phyloP scores from a whole-genome alignment of 2,113 vertebrate species.

The Heptranchias perlo region DNA sequence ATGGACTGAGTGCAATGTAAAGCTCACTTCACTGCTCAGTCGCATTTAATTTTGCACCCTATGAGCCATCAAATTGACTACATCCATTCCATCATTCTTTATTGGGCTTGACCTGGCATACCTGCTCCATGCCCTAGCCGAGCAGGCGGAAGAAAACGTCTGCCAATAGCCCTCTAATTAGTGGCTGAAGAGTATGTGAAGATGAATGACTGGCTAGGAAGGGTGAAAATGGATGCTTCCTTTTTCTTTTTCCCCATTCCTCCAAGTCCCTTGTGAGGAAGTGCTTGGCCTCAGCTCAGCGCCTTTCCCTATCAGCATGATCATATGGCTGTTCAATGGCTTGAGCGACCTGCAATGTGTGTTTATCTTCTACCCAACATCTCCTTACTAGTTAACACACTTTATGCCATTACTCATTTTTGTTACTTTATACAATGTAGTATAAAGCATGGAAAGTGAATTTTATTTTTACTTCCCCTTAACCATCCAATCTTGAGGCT shows the following conservation, averaged over 20 bases:
- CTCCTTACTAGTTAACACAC: neutral
- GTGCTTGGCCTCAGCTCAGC: neutral
- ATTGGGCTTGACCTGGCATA: neutral
- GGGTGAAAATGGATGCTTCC: neutral
- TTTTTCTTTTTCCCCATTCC: neutral
- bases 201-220: neutral
- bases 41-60: neutral
- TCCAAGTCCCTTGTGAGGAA: neutral
- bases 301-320: neutral
- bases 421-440: neutral
- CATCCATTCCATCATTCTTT: neutral
- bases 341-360: neutral
- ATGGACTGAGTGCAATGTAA: neutral
- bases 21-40: neutral
- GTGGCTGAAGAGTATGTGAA: neutral
- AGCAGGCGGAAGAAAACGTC: neutral
- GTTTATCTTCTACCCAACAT: neutral
- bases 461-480: neutral
- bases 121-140: neutral
- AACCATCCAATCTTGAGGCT: neutral
- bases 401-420: neutral
- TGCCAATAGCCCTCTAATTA: neutral
- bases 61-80: neutral
- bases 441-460: neutral
- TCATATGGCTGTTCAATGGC: neutral